Conservation (phyloP, 2,888 invertebrate species). For the Drosophila kanekoi region DNA sequence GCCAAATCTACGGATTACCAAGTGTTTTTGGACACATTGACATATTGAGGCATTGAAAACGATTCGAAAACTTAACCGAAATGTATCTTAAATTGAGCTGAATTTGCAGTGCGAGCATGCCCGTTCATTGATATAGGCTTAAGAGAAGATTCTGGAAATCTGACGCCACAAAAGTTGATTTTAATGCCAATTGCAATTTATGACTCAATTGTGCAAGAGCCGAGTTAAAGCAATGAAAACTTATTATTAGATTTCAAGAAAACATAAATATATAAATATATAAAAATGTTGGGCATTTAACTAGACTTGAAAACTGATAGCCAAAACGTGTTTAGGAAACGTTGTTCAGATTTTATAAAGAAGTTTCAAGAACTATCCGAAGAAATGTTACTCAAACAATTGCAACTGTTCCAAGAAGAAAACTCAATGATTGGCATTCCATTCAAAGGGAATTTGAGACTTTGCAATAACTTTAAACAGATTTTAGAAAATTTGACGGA, state of each 20-base stretch:
- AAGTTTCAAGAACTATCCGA: not conserved
- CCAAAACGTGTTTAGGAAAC: too few species aligned
- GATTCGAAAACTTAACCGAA: conserved; percentile 16
- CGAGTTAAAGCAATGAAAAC: too few species aligned
- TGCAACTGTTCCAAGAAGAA: not conserved
- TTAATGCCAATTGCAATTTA: not conserved
- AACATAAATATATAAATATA: too few species aligned
- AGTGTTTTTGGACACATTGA: conserved; percentile 3
- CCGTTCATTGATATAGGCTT: not conserved
- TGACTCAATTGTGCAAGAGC: not conserved
- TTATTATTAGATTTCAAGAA: too few species aligned
- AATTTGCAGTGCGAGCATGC: not conserved
- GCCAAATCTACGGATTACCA: conserved; percentile 27
- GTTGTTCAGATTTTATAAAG: too few species aligned
- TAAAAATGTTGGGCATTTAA: too few species aligned
- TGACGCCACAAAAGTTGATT: not conserved
- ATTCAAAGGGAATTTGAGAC: not conserved
- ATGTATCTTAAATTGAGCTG: not conserved
- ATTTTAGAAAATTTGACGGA: not conserved
- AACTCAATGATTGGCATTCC: not conserved
- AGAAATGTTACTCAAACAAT: conserved; percentile 4
- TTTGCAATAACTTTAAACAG: not conserved
- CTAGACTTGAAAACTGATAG: too few species aligned
- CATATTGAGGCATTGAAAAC: conserved; percentile 1
- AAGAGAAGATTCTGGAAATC: not conserved